Conservation (phyloP, 2,888 invertebrate genomes). For the Cryptocephalus primarius region DNA sequence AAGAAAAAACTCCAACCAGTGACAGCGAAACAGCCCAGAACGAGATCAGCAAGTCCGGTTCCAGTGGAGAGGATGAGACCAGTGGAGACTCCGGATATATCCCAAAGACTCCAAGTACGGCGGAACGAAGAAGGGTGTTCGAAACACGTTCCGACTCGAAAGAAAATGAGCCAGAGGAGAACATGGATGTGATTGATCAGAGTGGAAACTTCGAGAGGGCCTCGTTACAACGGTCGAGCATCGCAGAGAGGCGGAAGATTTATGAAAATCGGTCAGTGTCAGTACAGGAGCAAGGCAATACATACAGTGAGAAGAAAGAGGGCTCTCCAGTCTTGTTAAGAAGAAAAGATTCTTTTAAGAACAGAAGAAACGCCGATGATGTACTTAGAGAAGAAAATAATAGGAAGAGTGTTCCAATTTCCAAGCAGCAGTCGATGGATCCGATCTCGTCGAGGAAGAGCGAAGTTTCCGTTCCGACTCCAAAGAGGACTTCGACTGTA, state of each 20-base stretch:
- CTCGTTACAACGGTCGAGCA: constrained; percentile 55
- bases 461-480: constrained; percentile 46
- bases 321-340: constrained; percentile 64
- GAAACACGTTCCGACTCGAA: constrained; percentile 39
- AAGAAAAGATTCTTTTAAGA: constrained; percentile 59
- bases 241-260: constrained; percentile 65
- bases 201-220: constrained; percentile 46
- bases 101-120: constrained; percentile 67
- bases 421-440: constrained; percentile 42
- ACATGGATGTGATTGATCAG: constrained; percentile 43
- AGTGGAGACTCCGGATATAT: constrained; percentile 55
- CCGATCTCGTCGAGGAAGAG: constrained; percentile 34
- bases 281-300: constrained; percentile 27
- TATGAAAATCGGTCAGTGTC: constrained; percentile 45
- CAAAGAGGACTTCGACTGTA: constrained; percentile 76
- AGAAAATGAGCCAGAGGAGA: constrained; percentile 32
- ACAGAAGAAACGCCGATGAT: constrained; percentile 44
- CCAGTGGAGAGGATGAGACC: constrained; percentile 50
- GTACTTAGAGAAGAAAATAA: constrained; percentile 32
- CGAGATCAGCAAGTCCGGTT: constrained; percentile 49
- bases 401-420: constrained; percentile 37
- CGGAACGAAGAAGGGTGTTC: constrained; percentile 67
- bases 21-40: constrained; percentile 7
- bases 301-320: constrained; percentile 47
- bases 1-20: constrained; percentile 11